Evolutionary conservation across 2,888 invertebrate genomes (phyloP).

Genomic region (Cephalotes varians): DNA sequence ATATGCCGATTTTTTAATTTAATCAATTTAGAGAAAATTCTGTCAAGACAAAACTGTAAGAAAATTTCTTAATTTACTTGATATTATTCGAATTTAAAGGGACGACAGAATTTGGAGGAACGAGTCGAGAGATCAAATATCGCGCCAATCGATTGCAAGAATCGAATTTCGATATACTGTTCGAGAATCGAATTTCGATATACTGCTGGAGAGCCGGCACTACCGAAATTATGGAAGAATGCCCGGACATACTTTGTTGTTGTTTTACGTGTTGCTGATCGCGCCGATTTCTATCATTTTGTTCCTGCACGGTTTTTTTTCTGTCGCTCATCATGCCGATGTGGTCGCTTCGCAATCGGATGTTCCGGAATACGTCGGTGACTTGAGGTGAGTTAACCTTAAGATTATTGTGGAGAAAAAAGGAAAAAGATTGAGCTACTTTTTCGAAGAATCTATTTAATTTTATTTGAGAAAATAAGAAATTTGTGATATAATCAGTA

Average conservation of each 20-base stretch:
- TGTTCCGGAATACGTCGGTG: slow-evolving; percentile 87
- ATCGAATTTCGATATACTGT: neutral
- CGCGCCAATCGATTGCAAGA: neutral
- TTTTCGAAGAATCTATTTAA: too few species aligned
- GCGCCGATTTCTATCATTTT: slow-evolving; percentile 83
- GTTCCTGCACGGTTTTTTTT: slow-evolving; percentile 89
- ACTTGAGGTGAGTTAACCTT: slow-evolving; percentile 86
- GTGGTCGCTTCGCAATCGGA: slow-evolving; percentile 86
- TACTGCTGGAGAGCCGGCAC: neutral
- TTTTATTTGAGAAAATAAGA: too few species aligned
- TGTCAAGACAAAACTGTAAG: neutral
- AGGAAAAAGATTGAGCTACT: too few species aligned
- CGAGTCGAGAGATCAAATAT: neutral
- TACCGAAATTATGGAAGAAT: neutral
- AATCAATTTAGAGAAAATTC: neutral
- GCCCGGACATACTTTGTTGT: slow-evolving; percentile 55
- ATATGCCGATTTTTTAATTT: neutral
- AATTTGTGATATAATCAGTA: too few species aligned
- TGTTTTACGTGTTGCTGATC: slow-evolving; percentile 75
- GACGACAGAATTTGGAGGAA: neutral
- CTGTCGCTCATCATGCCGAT: slow-evolving; percentile 87
- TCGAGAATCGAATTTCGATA: neutral
- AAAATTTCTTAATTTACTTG: neutral
- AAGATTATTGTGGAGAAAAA: neutral
- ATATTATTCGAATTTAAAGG: neutral